Evolutionary conservation across 2,113 vertebrate species (phyloP), one percentile per base, ranked within the genome.

Genomic region (Melanerpes formicivorus): DNA sequence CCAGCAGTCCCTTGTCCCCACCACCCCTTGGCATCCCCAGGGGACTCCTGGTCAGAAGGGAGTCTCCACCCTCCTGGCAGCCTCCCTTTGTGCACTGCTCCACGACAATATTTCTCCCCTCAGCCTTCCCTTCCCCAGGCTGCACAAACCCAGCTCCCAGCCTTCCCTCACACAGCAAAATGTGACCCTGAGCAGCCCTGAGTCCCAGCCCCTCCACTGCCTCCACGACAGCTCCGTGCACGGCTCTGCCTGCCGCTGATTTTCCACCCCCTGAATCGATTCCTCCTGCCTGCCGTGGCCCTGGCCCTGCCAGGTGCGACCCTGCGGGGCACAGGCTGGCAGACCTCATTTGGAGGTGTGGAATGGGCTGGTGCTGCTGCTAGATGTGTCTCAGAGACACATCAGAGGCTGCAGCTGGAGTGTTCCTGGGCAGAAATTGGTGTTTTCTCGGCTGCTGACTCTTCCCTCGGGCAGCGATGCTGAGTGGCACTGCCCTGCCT

Each of bases 201-300:
- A 22, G 11, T 52, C 50, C 50, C 50, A 25, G 50, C 52, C 27
- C 2, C 65, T 27, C 29, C 78, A 4, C 5, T 25, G 5, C 48
- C 56, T 19, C 62, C 16, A 0, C 1, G 2, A 4, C 32, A 18
- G 58, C 32, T 21, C 58, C 18, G 1, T 3, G 3, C 4, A 0
- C 4, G 2, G 4, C 16, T 3, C 9, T 0, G 2, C 32, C 30
- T 3, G 3, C 54, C 0, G 0, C 67, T 17, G 44, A 4, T 16
- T 65, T 25, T 18, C 74, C 2, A 0, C 14, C 27, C 56, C 62
- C 27, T 2, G 0, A 3, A 56, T 21, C 8, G 0, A 81, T 66
- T 15, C 70, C n/a, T n/a, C 44, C 32, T 7, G 0, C 46, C 62
- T 14, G 63, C 42, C 32, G 5, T 12, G 3, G n/a, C 66, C 2